Conservation (phyloP, 30 jellyfish, hydroid and myxozoan genomes). For the Sanderia malayensis region DNA sequence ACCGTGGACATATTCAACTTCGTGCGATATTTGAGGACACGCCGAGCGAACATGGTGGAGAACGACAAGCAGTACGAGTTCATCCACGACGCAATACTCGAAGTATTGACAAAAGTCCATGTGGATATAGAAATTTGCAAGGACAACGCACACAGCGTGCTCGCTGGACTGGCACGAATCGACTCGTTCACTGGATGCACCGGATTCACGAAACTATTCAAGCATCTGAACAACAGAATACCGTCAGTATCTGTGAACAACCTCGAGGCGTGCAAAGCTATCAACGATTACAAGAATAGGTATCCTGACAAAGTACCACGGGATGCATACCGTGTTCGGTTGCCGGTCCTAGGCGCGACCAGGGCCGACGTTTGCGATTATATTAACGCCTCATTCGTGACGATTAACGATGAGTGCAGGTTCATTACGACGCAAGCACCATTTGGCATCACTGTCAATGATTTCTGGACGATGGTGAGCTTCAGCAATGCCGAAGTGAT, state of each 20-base stretch:
- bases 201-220: slow-evolving; percentile 64
- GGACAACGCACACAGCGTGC: slow-evolving; percentile 35
- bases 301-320: slow-evolving; percentile 69
- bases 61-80: slow-evolving; percentile 72
- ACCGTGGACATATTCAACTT: slow-evolving; percentile 70
- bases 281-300: slow-evolving; percentile 73
- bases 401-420: slow-evolving; percentile 16
- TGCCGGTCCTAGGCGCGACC: slow-evolving; percentile 40
- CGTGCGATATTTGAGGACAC: slow-evolving; percentile 64
- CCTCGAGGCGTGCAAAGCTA: slow-evolving; percentile 51
- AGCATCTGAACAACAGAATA: slow-evolving; percentile 31
- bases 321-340: slow-evolving; percentile 62
- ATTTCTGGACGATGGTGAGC: slow-evolving; percentile 79
- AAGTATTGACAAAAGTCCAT: slow-evolving; percentile 30
- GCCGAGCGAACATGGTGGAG: slow-evolving; percentile 58
- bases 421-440: slow-evolving; percentile 87
- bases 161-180: slow-evolving; percentile 17
- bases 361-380: slow-evolving; percentile 41
- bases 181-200: slow-evolving; percentile 66
- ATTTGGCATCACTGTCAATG: slow-evolving; percentile 65
- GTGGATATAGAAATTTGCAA: slow-evolving; percentile 38
- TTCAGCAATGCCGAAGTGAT: slow-evolving; percentile 47
- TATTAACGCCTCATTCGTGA: slow-evolving; percentile 74
- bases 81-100: slow-evolving; percentile 64
- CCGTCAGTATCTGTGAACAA: slow-evolving; percentile 33